phyloP scores from a whole-genome alignment of 2,113 vertebrate species.

The Marcusenius ussheri region DNA sequence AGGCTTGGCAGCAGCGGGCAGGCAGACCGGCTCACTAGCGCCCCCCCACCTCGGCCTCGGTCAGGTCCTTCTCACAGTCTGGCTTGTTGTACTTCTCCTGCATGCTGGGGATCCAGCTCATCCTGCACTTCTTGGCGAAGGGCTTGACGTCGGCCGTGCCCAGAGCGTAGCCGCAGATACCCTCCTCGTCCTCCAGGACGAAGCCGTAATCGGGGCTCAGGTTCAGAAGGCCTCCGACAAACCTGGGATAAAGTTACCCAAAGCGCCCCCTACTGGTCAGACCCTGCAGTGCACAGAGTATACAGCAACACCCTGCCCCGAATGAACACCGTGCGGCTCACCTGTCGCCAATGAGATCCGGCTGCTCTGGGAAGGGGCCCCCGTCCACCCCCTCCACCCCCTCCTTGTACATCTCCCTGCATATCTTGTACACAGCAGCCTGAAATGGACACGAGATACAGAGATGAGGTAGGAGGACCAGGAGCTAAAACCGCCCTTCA shows the following conservation, averaged over 20 bases:
- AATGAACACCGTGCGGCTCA: constrained; percentile 36
- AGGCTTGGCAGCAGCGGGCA: not conserved
- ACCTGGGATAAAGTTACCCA: constrained; percentile 37
- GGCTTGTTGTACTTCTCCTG: constrained; percentile 69
- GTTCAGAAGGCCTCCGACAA: constrained; percentile 71
- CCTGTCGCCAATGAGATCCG: constrained; percentile 81
- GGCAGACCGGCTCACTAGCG: not conserved
- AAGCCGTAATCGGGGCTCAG: constrained; percentile 81
- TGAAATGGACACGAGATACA: constrained; percentile 40
- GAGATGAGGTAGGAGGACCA: not conserved
- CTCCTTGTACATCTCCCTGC: constrained; percentile 77
- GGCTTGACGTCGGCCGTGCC: constrained; percentile 78
- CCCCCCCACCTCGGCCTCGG: constrained; percentile 69
- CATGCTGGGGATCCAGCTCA: constrained; percentile 72
- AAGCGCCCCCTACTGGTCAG: not conserved
- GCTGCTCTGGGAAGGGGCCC: constrained; percentile 57
- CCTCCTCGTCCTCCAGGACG: constrained; percentile 82
- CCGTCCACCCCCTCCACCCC: constrained; percentile 63
- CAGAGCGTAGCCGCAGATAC: constrained; percentile 84
- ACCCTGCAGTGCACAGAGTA: not conserved
- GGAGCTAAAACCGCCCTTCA: not conserved
- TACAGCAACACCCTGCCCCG: not conserved
- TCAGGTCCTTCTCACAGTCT: constrained; percentile 70
- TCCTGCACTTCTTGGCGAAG: constrained; percentile 77
- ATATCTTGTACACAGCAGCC: constrained; percentile 81